Evolutionary conservation across 1,140 invertebrate species (phyloP).

Genomic region (Oreohelix idahoensis): DNA sequence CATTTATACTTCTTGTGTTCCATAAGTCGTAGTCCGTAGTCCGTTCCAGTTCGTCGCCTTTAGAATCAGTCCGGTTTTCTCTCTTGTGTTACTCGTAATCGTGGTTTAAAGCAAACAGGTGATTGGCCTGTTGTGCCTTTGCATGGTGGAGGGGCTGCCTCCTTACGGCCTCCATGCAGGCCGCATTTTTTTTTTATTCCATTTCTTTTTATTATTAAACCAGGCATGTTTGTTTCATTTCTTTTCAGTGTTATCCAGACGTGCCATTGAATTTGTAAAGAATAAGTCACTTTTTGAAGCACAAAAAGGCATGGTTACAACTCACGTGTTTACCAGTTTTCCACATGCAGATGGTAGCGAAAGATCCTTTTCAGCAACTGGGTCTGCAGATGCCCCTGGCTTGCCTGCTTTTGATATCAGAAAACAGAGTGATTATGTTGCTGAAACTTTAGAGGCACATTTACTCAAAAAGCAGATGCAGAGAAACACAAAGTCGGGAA

Average conservation of each 20-base stretch:
- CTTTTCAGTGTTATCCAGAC: slow-evolving; percentile 34
- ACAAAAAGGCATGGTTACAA: slow-evolving; percentile 8
- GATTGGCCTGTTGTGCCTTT: no score
- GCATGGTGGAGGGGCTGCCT: no score
- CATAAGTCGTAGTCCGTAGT: no score
- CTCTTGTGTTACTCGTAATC: no score
- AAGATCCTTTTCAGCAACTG: background rate
- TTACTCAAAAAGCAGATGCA: background rate
- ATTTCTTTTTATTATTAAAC: no score
- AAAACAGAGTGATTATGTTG: slow-evolving; percentile 14
- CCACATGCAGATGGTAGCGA: background rate
- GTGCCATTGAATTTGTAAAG: slow-evolving; percentile 28
- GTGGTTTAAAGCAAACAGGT: no score
- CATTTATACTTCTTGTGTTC: no score
- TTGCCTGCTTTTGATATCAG: background rate
- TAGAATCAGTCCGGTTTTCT: no score
- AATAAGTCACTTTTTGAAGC: slow-evolving; percentile 23
- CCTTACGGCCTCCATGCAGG: no score
- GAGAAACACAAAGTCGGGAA: background rate
- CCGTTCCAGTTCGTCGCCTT: no score
- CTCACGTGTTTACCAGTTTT: slow-evolving; percentile 21
- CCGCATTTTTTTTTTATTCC: no score
- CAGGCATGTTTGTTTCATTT: slow-evolving; percentile 12
- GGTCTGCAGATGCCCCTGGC: background rate
- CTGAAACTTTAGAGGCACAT: slow-evolving; percentile 6